Evolutionary conservation across 2,113 vertebrate species (phyloP).

Genomic region (Tretioscincus oriximinensis): DNA sequence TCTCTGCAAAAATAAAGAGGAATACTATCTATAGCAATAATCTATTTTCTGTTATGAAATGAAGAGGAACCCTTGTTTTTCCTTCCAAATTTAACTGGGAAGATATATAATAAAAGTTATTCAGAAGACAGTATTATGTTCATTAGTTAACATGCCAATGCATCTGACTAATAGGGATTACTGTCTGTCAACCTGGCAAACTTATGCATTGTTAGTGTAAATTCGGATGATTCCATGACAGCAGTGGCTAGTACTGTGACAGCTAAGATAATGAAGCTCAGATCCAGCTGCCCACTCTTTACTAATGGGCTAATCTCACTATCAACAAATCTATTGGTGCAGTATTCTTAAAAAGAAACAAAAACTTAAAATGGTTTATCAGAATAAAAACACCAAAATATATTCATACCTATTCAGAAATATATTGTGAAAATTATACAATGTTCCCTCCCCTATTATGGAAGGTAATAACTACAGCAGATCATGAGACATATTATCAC

Average conservation of each 20-base stretch:
- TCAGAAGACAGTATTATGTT: neutral
- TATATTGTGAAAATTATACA: too few species aligned
- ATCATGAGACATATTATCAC: too few species aligned
- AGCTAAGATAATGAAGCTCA: neutral
- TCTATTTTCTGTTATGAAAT: neutral
- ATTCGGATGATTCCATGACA: neutral
- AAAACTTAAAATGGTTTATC: too few species aligned
- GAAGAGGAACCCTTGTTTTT: neutral
- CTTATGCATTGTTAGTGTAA: neutral
- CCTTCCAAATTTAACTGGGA: neutral
- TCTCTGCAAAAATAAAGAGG: neutral
- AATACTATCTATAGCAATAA: neutral
- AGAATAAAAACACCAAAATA: too few species aligned
- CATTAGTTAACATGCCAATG: neutral
- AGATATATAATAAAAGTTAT: neutral
- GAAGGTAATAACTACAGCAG: too few species aligned
- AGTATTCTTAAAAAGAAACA: neutral
- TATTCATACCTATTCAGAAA: too few species aligned
- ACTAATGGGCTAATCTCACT: neutral
- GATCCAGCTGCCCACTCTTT: neutral
- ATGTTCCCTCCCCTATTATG: too few species aligned
- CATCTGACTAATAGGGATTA: neutral
- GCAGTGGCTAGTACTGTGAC: neutral
- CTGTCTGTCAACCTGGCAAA: neutral
- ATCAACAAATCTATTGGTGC: neutral